Evolutionary conservation across 2,797 vertebrate genomes (phyloP), one percentile per base, ranked within the genome.

Genomic region (Poecilia gillii): DNA sequence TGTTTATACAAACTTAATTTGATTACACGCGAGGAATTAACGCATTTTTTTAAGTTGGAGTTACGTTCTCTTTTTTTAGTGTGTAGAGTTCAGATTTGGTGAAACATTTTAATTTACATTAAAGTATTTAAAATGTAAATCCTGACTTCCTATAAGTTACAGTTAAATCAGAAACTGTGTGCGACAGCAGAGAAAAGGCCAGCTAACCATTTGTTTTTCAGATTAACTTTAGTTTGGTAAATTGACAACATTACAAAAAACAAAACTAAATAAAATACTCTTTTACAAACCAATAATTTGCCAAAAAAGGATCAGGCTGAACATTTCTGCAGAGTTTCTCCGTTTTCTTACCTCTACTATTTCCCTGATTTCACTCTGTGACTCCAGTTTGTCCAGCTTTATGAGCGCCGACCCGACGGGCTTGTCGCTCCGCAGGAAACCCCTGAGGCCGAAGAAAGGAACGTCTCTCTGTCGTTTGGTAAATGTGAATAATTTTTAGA

Each of bases 301-400:
- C 49, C 20, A 49, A 49, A 46, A 14, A 2, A 49, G 1, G 18
- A 20, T 6, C 18, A 18, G 16, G 47, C 5, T 49, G 18, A 6
- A 49, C 47, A 49, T 49, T 51, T 20, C 47, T 51, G 47, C 23
- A 53, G 20, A 55, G 25, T 57, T 28, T 55, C 53, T 25, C 51
- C 1, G 1, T n/a, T 55, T 55, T 55, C 53, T 57, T 85, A 94
- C 94, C 90, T 94, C 93, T 0, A 97, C 92, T 16, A 98, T 99
- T 90, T 99, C 98, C 89, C 98, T 95, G 89, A 99, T 97, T 92
- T 99, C 98, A 83, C 98, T 99, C 90, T 97, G 96, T 0, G 95
- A 93, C 91, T 99, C 97, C 94, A 99, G 94, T 79, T 97, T 97
- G 16, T 99, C 98, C 93, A 99, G 93, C 90, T 99, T 99, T 72